Evolutionary conservation across 1,140 invertebrate species (phyloP), one percentile per base, ranked within the genome.

Genomic region (Drosophila novamexicana): DNA sequence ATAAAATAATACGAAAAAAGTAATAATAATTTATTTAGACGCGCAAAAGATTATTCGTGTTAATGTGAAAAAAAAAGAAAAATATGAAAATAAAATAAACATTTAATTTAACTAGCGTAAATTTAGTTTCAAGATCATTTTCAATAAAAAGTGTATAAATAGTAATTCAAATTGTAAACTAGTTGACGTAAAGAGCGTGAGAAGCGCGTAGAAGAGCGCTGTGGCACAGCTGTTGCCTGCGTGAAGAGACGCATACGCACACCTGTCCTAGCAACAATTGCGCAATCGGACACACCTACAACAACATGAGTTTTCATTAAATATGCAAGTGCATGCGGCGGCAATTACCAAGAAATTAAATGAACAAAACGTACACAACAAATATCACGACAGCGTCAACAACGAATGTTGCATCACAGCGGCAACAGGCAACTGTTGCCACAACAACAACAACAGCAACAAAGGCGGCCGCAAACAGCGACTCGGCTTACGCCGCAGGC

Each of bases 321-420:
- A 88, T 76, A 88, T 88, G 83, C 83, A 88, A 88, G 83, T 89
- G 84, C 84, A 89, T 89, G 83, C 76, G 74, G 76, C 67, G 76
- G 77, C 84, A 88, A 88, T 88, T 88, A 86, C 82, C 83, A 69
- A 82, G 75, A 86, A 88, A 86, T 86, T 88, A 86, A 86, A 83
- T 82, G 81, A 88, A 86, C 82, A 77, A 88, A 82, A 78, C 76
- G 76, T 68, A 82, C 54, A 63, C 79, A 77, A 65, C 66, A 72
- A 57, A 79, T 14, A 75, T 64, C 66, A 75, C 66, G 59, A 65
- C 59, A 50, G 22, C 37, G 37, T 5, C 77, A 45, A 57, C 75
- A 62, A 74, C 79, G 65, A 81, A 36, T 81, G 79, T 82, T 81
- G 79, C 79, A 81, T 81, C 74, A 84, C 82, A 75, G 52, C 59